Base-by-base conservation (phyloP, 2,797 vertebrate species). In the Rhinoraja longicauda region DNA sequence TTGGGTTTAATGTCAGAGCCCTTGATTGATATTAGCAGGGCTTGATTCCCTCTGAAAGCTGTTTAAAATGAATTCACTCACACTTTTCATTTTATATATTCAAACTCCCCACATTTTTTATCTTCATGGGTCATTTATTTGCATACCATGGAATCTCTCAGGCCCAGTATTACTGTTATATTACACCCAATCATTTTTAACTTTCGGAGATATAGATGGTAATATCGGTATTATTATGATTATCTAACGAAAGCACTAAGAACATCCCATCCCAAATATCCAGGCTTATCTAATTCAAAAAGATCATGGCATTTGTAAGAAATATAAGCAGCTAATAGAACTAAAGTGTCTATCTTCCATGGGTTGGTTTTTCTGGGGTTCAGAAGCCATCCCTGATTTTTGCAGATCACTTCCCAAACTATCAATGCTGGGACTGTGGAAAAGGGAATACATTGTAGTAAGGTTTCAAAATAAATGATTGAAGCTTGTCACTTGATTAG, bases 381-480 rank as follows among this genome's bases (percentile, higher is more conserved):
- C 29, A 86, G 57, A 86, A 24, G 45, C 57, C 12, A 32, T 67
- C 12, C 76, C 53, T 57, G 39, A 45, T 3, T 92, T 92, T 7
- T 75, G 70, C 39, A 73, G 39, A 92, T 75, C 90, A 45, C 36
- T 24, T 53, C 67, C 6, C 90, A 13, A 36, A 70, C 15, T 73
- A 73, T 53, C 24, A 92, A 75, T 26, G 53, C 24, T 32, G 53
- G 26, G 19, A 57, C n/a, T 19, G 26, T 92, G 70, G 21, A 26
- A 75, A 67, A 75, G 10, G 21, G 45, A 92, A 92, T 24, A 24
- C 39, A 72, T 53, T 45, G 73, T 53, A 75, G 90, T 29, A 24
- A 57, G 90, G 70, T 92, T 57, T 92, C 13, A 26, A 92, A 57
- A 73, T 24, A 53, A 75, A 92, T 75, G 90, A 92, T 92, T 92